phyloP scores from a whole-genome alignment of 2,797 vertebrate species.

The Sebastes nivosus region DNA sequence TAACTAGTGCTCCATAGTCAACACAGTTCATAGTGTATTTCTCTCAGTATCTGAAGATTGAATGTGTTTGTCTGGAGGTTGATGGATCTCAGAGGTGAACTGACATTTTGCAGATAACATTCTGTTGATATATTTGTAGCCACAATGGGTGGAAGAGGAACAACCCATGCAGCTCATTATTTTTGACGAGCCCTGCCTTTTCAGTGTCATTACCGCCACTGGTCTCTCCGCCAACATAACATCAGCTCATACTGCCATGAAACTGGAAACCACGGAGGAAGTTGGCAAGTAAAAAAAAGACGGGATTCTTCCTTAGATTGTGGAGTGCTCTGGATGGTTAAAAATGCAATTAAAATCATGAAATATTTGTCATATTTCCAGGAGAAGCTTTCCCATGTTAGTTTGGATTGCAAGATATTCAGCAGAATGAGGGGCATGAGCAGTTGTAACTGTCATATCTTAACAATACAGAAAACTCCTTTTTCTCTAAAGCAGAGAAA shows the following conservation, averaged over 20 bases:
- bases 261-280: background rate
- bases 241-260: background rate
- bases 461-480: constrained; percentile 8
- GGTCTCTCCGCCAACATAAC: background rate
- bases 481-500: constrained; percentile 8
- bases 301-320: background rate
- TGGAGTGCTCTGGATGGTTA: background rate
- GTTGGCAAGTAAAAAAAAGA: background rate
- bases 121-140: background rate
- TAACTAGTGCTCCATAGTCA: background rate
- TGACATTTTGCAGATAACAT: background rate
- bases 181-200: background rate
- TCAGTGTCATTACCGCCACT: background rate
- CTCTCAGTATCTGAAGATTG: background rate
- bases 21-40: background rate
- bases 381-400: background rate
- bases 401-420: constrained; percentile 1
- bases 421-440: background rate
- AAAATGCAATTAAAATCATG: background rate
- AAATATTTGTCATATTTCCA: background rate
- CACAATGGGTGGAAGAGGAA: background rate
- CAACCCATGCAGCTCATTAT: background rate
- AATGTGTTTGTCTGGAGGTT: background rate
- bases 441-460: background rate
- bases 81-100: background rate